These are phyloP conservation scores for Osmerus mordax DNA, from an alignment of 2,113 vertebrate species.

Conservation along the genomic window DNA sequence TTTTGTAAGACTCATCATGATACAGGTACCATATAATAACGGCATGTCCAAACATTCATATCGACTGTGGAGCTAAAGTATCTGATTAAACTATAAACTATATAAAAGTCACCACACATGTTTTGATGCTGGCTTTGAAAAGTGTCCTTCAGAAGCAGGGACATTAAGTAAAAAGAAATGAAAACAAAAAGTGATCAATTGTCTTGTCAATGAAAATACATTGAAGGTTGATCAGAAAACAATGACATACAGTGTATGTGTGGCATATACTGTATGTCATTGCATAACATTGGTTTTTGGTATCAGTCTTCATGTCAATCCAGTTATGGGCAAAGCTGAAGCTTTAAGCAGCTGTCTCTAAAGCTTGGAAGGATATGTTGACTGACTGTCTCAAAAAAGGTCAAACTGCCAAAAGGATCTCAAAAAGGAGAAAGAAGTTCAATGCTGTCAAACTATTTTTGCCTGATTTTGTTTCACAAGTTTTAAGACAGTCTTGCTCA, in stretches of 20 bases:
- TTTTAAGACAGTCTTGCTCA: not conserved
- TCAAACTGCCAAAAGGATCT: not conserved
- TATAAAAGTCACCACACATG: no score
- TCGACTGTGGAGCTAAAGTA: no score
- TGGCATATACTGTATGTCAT: not conserved
- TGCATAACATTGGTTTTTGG: not conserved
- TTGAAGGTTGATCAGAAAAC: not conserved
- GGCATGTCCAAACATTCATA: no score
- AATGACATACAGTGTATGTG: not conserved
- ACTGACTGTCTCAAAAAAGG: not conserved
- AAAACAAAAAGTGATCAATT: not conserved
- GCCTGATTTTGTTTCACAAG: no score
- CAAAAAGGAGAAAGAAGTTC: not conserved
- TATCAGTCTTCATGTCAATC: not conserved
- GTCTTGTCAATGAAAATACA: not conserved
- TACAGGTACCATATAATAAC: no score
- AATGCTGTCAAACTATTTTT: not conserved
- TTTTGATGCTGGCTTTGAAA: no score
- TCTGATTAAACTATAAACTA: no score
- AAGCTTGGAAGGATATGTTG: not conserved
- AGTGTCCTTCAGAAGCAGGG: not conserved
- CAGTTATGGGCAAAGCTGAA: conserved; percentile 2
- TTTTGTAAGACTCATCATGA: no score
- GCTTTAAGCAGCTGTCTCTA: not conserved
- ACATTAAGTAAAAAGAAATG: not conserved